phyloP scores from a whole-genome alignment of 2,888 invertebrate species.

The Lacanobia oleracea region DNA sequence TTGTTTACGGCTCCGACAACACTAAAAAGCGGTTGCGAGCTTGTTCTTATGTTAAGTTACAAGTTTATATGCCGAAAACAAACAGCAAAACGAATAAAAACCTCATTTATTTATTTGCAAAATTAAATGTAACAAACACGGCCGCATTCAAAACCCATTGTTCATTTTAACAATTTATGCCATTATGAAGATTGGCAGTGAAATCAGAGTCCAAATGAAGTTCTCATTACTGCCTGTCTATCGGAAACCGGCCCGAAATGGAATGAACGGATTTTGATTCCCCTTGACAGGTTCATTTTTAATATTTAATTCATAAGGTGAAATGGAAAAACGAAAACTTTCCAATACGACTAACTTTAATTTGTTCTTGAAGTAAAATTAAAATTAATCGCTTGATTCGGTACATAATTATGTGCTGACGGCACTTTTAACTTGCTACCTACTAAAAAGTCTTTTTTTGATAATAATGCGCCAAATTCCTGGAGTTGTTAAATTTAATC shows the following conservation, averaged over 20 bases:
- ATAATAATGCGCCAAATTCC: no score
- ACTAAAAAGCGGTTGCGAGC: neutral
- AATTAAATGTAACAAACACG: slow-evolving; percentile 62
- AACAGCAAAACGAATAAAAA: neutral
- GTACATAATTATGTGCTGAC: neutral
- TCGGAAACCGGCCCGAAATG: slow-evolving; percentile 67
- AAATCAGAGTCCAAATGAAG: slow-evolving; percentile 71
- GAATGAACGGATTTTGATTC: slow-evolving; percentile 70
- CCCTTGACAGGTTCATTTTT: slow-evolving; percentile 72
- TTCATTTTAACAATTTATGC: slow-evolving; percentile 71
- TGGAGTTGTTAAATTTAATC: no score
- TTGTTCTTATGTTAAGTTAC: neutral
- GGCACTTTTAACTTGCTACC: slow-evolving; percentile 17
- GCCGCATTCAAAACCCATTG: slow-evolving; percentile 58
- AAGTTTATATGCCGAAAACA: neutral
- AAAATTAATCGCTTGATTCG: slow-evolving; percentile 39
- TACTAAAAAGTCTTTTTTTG: neutral
- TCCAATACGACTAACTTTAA: slow-evolving; percentile 49
- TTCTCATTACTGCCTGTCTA: slow-evolving; percentile 74
- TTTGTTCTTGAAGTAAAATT: slow-evolving; percentile 54
- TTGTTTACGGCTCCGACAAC: neutral
- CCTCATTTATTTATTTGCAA: neutral
- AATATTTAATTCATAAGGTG: slow-evolving; percentile 63
- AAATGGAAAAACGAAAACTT: slow-evolving; percentile 61
- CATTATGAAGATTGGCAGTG: slow-evolving; percentile 69